Evolutionary conservation across 2,797 vertebrate genomes (phyloP), one percentile per base, ranked within the genome.

Genomic region (Melanogrammus aeglefinus): DNA sequence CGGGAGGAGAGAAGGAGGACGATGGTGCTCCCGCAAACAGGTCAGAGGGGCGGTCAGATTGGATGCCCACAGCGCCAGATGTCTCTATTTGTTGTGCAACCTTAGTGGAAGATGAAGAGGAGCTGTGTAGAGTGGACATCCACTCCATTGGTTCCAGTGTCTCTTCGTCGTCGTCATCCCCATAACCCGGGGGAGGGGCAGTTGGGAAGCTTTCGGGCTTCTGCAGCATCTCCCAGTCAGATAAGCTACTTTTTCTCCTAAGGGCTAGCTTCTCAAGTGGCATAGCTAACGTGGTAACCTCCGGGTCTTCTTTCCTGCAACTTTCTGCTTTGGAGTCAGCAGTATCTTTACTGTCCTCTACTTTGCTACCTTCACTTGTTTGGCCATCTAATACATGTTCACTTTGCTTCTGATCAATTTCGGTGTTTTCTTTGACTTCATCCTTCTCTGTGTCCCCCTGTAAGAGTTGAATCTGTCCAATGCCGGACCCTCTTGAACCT

Each of bases 171-270:
- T 92, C 92, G 16, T 90, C 92, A 14, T 90, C 90, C 69, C 86
- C 83, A 72, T 91, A 92, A 63, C 88, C 91, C 77, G 87, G 87
- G 75, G 87, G 87, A 75, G 89, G 89, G 75, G 81, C 84, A 78
- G 88, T 89, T 18, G 90, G 91, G 83, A 77, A 91, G 73, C 89
- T 86, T 1, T 90, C 91, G 14, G 91, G 91, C 79, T 84, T 92
- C 76, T 94, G 92, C n/a, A 93, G 80, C 6, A 92, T 82, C 80
- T 93, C 93, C 92, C 90, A 93, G 69, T 90, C 87, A 76, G 86
- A 94, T 84, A 88, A 94, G 90, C 88, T 91, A 76, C 89, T 96
- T 85, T 82, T 91, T 88, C 86, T 91, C 84, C 90, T 91, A 4
- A 78, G 36, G 16, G 86, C 90, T 74, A 91, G 83, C 33, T 88